phyloP scores from a whole-genome alignment of 2,888 invertebrate genomes.

The Trissolcus brochymenae region DNA sequence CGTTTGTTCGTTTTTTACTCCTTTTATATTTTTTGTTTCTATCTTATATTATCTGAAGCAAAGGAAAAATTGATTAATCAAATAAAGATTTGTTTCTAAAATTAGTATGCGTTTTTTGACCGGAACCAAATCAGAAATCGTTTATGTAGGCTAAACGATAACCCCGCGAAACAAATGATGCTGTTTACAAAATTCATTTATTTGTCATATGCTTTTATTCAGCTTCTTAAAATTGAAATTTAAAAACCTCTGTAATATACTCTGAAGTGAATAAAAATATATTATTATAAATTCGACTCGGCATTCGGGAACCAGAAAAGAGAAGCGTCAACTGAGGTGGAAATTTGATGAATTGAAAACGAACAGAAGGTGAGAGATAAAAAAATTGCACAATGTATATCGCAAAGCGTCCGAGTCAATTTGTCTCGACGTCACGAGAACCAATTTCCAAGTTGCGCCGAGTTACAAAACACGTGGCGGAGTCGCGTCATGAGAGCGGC shows the following conservation, averaged over 20 bases:
- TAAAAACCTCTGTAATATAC: constrained; percentile 14
- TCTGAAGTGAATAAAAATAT: not conserved
- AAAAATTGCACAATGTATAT: too few relatives aligned
- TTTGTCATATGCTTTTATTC: constrained; percentile 5
- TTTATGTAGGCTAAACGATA: constrained; percentile 12
- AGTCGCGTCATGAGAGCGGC: constrained; percentile 1
- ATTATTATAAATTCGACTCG: too few relatives aligned
- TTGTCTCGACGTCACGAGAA: constrained; percentile 3
- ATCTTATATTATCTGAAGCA: too few relatives aligned
- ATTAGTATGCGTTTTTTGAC: constrained; percentile 2
- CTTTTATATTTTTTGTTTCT: too few relatives aligned
- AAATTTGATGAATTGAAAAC: not conserved
- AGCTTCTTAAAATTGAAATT: not conserved
- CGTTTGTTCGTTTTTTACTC: too few relatives aligned
- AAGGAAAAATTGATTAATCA: too few relatives aligned
- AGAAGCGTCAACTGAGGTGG: too few relatives aligned
- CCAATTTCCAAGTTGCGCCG: not conserved
- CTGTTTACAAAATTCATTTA: not conserved
- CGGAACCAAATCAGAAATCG: constrained; percentile 10
- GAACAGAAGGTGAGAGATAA: too few relatives aligned
- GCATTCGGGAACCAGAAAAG: too few relatives aligned
- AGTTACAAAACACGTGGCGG: constrained; percentile 10
- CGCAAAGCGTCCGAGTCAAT: too few relatives aligned
- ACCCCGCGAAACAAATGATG: constrained; percentile 28
- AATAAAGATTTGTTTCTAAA: too few relatives aligned